Conservation (phyloP, 1,140 invertebrate genomes). For the Heterodera schachtii region DNA sequence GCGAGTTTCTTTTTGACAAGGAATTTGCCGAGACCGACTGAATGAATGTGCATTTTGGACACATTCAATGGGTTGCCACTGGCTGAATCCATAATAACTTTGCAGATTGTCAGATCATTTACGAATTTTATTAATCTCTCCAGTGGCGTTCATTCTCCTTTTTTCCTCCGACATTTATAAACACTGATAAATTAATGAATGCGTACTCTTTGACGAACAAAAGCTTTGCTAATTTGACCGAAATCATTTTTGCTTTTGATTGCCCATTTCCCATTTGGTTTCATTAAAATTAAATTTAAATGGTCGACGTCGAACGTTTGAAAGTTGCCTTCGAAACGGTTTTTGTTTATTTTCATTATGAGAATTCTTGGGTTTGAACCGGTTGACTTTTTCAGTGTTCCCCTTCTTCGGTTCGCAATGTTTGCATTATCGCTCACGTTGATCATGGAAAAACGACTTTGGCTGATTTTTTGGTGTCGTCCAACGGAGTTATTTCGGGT, state of each 20-base stretch:
- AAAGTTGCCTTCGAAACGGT: neutral
- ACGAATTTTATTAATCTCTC: too few relatives aligned
- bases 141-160: too few relatives aligned
- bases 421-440: constrained; percentile 97
- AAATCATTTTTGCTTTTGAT: neutral
- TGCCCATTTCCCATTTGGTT: neutral
- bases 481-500: constrained; percentile 76
- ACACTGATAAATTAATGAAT: neutral
- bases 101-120: neutral
- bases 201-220: neutral
- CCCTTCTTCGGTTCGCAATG: constrained; percentile 81
- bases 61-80: neutral
- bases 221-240: neutral
- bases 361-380: too few relatives aligned
- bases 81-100: neutral
- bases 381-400: constrained; percentile 36
- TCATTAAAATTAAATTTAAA: neutral
- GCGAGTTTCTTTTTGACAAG: constrained; percentile 73
- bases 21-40: constrained; percentile 41
- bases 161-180: too few relatives aligned
- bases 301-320: neutral
- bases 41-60: constrained; percentile 4
- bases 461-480: constrained; percentile 89
- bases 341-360: neutral
- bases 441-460: constrained; percentile 98